Evolutionary conservation across 2,797 vertebrate genomes (phyloP).

Genomic region (Setipinna tenuifilis): DNA sequence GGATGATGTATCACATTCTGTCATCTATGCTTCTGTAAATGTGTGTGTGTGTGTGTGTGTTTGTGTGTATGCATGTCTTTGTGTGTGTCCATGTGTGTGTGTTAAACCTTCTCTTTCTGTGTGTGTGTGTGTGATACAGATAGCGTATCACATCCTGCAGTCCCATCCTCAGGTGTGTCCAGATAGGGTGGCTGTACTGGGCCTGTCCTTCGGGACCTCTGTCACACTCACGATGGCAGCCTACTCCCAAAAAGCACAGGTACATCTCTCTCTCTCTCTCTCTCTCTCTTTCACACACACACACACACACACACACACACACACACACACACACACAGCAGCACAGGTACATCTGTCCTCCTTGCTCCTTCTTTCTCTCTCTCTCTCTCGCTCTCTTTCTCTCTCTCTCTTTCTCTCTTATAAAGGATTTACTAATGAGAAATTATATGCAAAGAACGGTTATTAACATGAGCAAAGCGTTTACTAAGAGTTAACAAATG

Average conservation of each 20-base stretch:
- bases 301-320: neutral
- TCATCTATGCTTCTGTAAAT: too few species aligned
- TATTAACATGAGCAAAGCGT: too few species aligned
- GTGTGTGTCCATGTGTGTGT: neutral
- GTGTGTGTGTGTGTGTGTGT: neutral
- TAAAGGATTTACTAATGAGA: too few species aligned
- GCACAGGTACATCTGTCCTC: conserved; percentile 52
- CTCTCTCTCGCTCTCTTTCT: too few species aligned
- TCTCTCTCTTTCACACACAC: neutral
- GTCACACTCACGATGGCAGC: conserved; percentile 56
- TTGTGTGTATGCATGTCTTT: neutral
- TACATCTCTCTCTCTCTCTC: conserved; percentile 32
- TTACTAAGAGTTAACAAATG: too few species aligned
- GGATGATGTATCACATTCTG: too few species aligned
- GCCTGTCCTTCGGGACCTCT: conserved; percentile 65
- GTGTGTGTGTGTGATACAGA: conserved; percentile 52
- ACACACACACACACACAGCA: neutral
- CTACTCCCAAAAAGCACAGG: conserved; percentile 55
- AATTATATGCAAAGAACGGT: too few species aligned
- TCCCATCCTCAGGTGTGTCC: conserved; percentile 66
- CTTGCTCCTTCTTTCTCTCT: too few species aligned
- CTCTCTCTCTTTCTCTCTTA: too few species aligned
- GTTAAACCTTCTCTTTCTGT: too few species aligned
- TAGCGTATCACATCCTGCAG: conserved; percentile 64
- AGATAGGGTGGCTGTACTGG: conserved; percentile 65